These are phyloP conservation scores for Ormia ochracea DNA, from an alignment of 2,888 invertebrate species.

Conservation along the genomic window DNA sequence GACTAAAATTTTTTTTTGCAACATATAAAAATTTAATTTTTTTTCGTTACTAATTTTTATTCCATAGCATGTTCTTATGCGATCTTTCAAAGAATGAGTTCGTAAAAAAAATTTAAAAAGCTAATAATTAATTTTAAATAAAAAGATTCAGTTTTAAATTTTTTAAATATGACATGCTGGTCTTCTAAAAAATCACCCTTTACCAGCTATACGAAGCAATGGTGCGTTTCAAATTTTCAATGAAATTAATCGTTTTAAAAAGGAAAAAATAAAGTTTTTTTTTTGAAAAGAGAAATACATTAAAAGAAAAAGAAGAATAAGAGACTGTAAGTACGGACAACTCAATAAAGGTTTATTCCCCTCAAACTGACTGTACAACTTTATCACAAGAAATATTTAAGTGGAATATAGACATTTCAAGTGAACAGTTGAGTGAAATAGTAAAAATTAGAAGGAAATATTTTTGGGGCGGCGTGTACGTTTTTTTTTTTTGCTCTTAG, in stretches of 20 bases:
- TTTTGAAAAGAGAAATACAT: background rate
- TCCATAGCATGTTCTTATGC: too few relatives aligned
- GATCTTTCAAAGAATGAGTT: too few relatives aligned
- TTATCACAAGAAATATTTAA: constrained; percentile 42
- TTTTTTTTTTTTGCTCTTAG: background rate
- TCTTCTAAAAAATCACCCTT: background rate
- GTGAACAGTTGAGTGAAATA: background rate
- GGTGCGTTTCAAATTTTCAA: constrained; percentile 56
- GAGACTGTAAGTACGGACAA: constrained; percentile 40
- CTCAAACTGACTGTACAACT: constrained; percentile 58
- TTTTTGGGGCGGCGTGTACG: background rate
- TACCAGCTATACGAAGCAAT: constrained; percentile 16
- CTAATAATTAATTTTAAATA: too few relatives aligned
- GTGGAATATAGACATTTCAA: background rate
- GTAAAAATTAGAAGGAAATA: background rate
- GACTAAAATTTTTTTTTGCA: too few relatives aligned
- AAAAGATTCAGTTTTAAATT: too few relatives aligned
- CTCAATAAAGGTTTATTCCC: constrained; percentile 62
- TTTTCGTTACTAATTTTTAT: too few relatives aligned
- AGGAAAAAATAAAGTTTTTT: background rate
- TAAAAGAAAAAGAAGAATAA: constrained; percentile 9
- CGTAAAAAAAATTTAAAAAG: too few relatives aligned
- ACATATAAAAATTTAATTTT: too few relatives aligned
- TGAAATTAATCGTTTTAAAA: constrained; percentile 58
- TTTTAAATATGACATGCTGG: too few relatives aligned